A percentile compares a stretch with the other conserved stretches of the same genome.
phyloP scores from a whole-genome alignment of 2,888 invertebrate genomes.

The Harpagoxenus sublaevis region DNA sequence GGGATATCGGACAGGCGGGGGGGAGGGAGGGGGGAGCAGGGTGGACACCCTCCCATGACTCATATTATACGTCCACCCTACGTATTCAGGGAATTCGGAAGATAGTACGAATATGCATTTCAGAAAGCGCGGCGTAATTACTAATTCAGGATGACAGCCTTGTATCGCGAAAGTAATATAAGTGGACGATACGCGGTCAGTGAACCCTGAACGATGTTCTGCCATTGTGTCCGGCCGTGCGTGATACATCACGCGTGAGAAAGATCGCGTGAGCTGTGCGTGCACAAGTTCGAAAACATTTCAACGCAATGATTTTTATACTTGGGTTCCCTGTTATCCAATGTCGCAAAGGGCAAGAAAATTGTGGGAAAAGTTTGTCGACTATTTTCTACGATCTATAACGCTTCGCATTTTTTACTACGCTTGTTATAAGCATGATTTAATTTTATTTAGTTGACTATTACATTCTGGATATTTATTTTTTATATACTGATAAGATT shows the following conservation, averaged over 20 bases:
- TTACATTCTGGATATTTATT: background rate
- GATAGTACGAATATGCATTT: slow-evolving; percentile 83
- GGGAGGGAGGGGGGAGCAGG: slow-evolving; percentile 44
- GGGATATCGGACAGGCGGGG: slow-evolving; percentile 65
- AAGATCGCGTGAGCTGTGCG: slow-evolving; percentile 49
- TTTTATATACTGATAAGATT: background rate
- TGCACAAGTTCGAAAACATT: slow-evolving; percentile 44
- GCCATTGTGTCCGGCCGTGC: slow-evolving; percentile 36
- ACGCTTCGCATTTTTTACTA: background rate
- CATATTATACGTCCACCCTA: slow-evolving; percentile 81
- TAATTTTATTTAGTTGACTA: background rate
- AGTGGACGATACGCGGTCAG: slow-evolving; percentile 58
- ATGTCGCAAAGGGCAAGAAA: slow-evolving; percentile 6
- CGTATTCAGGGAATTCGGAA: slow-evolving; percentile 82
- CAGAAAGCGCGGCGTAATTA: slow-evolving; percentile 72
- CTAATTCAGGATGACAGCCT: slow-evolving; percentile 72
- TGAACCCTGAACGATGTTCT: slow-evolving; percentile 59
- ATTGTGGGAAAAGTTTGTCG: slow-evolving; percentile 2
- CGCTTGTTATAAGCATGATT: background rate
- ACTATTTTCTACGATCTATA: background rate
- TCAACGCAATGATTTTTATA: slow-evolving; percentile 36
- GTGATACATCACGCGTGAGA: slow-evolving; percentile 40
- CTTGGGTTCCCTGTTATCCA: background rate
- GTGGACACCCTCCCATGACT: slow-evolving; percentile 79
- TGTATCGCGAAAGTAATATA: slow-evolving; percentile 53